Base-by-base conservation (phyloP, 1,140 invertebrate species). In the Diabrotica undecimpunctata region DNA sequence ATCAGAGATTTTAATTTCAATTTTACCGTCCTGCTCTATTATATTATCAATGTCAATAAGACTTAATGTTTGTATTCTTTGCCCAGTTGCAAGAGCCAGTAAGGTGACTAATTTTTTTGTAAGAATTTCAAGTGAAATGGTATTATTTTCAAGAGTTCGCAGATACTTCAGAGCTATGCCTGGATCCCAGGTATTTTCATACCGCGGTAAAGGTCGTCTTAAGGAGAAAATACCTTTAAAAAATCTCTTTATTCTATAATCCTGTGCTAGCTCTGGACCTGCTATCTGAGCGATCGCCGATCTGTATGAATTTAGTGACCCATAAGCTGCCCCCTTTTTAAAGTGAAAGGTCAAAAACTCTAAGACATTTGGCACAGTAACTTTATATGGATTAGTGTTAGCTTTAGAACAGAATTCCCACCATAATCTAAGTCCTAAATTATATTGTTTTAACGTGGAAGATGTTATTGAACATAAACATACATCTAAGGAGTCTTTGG, bases 241-340 rank as follows among this genome's bases (percentile, higher is more conserved):
- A 54, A 67, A 64, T 36, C 66, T 57, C 46, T 64, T 63, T 12
- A 66, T 25, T 52, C 61, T 46, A 25, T 64, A 64, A 60, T 67
- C 66, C 5, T 36, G 8, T 14, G 9, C 10, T n/a, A 64, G 7
- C 6, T 58, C 37, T 6, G 53, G 55, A 10, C 14, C 37, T 11
- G 39, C 6, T 46, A 46, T 61, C 12, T 46, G 39, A 8, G 58
- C 46, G 7, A 46, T 12, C 5, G 58, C 58, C 13, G 41, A 61
- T 50, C 46, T 13, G 13, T 61, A 12, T 46, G 39, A 50, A 52
- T 61, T 61, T 39, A 51, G 39, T 12, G 58, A 50, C 7, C 4
- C 41, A 50, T 61, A 50, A 8, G 11, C 51, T 56, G 54, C 55
- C 7, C 61, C 64, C 10, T 66, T 63, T 7, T 62, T 53, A 60